Conservation (phyloP, 2,888 invertebrate genomes). For the Eristalinus sepulchralis region DNA sequence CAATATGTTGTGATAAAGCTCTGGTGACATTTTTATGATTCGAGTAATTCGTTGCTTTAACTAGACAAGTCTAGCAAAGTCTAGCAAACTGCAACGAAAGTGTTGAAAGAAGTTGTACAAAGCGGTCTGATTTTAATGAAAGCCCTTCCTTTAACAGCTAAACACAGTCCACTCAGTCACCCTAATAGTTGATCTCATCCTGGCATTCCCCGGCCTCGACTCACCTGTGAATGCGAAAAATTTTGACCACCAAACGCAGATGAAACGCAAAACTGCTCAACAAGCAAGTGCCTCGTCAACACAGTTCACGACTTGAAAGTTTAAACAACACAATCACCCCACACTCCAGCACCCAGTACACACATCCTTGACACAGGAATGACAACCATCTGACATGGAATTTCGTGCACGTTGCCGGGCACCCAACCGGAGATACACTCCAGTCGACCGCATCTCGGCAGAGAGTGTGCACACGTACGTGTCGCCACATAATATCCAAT, state of each 20-base stretch:
- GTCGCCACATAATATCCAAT: conserved; percentile 71
- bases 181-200: neutral
- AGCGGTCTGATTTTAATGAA: too few relatives aligned
- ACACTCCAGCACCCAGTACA: neutral
- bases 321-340: conserved; percentile 54
- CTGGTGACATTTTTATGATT: too few relatives aligned
- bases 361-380: conserved; percentile 30
- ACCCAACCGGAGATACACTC: conserved; percentile 16
- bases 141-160: too few relatives aligned
- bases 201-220: neutral
- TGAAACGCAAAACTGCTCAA: neutral
- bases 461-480: conserved; percentile 62
- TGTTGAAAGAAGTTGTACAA: too few relatives aligned
- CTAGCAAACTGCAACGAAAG: too few relatives aligned
- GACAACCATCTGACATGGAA: conserved; percentile 69
- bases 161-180: too few relatives aligned
- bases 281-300: neutral
- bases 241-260: too few relatives aligned
- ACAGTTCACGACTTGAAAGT: neutral
- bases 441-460: conserved; percentile 35
- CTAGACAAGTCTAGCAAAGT: too few relatives aligned
- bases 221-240: neutral
- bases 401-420: conserved; percentile 54
- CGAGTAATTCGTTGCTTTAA: too few relatives aligned
- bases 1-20: too few relatives aligned